phyloP scores from a whole-genome alignment of 64 coral and sea anemone genomes.

The Stichodactyla helianthus region DNA sequence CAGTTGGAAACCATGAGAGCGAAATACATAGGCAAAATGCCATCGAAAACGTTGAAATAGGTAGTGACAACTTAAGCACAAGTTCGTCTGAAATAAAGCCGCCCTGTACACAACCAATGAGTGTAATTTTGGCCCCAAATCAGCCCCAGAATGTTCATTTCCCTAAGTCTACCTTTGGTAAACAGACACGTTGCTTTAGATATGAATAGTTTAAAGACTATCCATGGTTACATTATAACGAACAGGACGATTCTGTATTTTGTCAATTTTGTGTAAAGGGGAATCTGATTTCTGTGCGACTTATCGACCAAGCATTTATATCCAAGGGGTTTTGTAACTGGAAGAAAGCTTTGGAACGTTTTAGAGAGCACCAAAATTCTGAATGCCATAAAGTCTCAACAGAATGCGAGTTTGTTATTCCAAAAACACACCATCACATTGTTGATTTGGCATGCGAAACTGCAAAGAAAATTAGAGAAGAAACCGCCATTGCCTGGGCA shows the following conservation, averaged over 20 bases:
- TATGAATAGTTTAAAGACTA: conserved; percentile 54
- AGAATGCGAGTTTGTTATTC: conserved; percentile 13
- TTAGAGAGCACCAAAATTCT: conserved; percentile 32
- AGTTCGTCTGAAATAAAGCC: neutral
- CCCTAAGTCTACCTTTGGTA: conserved; percentile 49
- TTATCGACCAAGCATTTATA: conserved; percentile 36
- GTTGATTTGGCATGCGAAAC: conserved; percentile 32
- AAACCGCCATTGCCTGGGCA: conserved; percentile 47
- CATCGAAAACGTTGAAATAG: neutral
- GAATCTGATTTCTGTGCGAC: conserved; percentile 26
- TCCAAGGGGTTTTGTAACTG: conserved; percentile 46
- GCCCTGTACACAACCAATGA: neutral
- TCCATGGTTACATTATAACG: conserved; percentile 64
- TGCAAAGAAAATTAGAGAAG: conserved; percentile 28
- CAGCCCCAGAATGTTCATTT: conserved; percentile 33
- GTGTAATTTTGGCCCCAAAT: conserved; percentile 21
- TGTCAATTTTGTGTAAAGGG: conserved; percentile 41
- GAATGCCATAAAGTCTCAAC: conserved; percentile 33
- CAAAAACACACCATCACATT: conserved; percentile 11
- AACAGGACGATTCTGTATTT: conserved; percentile 56
- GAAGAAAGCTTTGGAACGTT: conserved; percentile 29
- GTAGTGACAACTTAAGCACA: neutral
- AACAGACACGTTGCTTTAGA: conserved; percentile 51
- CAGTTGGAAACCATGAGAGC: neutral
- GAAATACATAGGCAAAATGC: neutral